Evolutionary conservation across 1,140 invertebrate species (phyloP).

Genomic region (Neodiprion virginianus): DNA sequence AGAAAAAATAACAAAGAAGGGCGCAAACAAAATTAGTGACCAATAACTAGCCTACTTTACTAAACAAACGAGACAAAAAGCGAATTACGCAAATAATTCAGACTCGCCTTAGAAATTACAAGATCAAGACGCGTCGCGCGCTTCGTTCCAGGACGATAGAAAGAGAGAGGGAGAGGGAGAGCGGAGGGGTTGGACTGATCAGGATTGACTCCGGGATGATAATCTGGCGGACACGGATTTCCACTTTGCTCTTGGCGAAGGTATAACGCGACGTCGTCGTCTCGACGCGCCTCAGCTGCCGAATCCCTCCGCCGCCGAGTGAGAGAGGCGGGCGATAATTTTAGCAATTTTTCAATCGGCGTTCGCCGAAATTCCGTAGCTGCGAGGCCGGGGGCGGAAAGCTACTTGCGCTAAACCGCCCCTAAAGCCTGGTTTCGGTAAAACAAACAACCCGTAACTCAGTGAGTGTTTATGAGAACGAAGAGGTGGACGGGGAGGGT

Average conservation of each 20-base stretch:
- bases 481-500: constrained; percentile 12
- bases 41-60: too few relatives aligned
- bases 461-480: constrained; percentile 55
- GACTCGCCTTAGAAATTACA: too few relatives aligned
- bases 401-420: constrained; percentile 33
- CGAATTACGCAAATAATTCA: too few relatives aligned
- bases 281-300: constrained; percentile 26
- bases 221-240: constrained; percentile 61
- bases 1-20: neutral
- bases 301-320: constrained; percentile 20
- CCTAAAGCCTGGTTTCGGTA: constrained; percentile 46
- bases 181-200: constrained; percentile 41
- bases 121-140: too few relatives aligned
- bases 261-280: constrained; percentile 25
- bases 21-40: too few relatives aligned
- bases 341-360: neutral
- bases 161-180: neutral
- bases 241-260: constrained; percentile 47
- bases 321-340: neutral
- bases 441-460: constrained; percentile 58
- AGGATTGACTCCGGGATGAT: constrained; percentile 60
- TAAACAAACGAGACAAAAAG: too few relatives aligned
- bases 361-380: neutral
- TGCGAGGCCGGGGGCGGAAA: neutral
- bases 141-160: too few relatives aligned